Evolutionary conservation across 2,888 invertebrate species (phyloP), one percentile per base, ranked within the genome.

Genomic region (Sphaerophoria rueppellii): DNA sequence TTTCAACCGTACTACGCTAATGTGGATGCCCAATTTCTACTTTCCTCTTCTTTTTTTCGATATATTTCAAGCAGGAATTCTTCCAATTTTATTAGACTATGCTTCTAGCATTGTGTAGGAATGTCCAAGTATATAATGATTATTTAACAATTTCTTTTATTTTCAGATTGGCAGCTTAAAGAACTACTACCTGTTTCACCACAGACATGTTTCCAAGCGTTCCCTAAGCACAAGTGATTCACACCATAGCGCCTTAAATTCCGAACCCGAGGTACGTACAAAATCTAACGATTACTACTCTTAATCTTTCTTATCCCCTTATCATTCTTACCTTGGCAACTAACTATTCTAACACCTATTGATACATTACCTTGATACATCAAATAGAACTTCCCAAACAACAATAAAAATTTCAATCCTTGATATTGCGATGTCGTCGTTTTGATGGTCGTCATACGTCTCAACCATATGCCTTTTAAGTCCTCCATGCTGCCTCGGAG

Each of bases 81-180:
- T n/a, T n/a, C n/a, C n/a, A n/a, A n/a, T n/a, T n/a, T n/a, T n/a
- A n/a, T n/a, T n/a, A n/a, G n/a, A n/a, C n/a, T n/a, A n/a, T n/a
- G 24, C 24, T 24, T 24, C 24, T 2, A 24, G 24, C 24, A 40
- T 40, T 2, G 7, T 40, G 40, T 40, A 40, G 1, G 9, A 40
- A 40, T 7, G 9, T 7, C 6, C 40, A 7, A 9, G 4, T 7
- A 6, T 40, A 24, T 37, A 43, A 16, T 60, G 9, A 37, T 37
- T 52, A 6, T 16, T 11, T 6, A 0, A 12, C 37, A 71, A 52
- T 85, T 70, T 69, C 55, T 70, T 77, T 88, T 89, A 89, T 90
- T 92, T 93, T 89, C 95, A 98, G 98, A 97, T 98, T 91, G 98
- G 98, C 87, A 95, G 96, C 83, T 93, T 98, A 90, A 95, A 95